Evolutionary conservation across 2,113 vertebrate species (phyloP).

Genomic region (Nibea albiflora): DNA sequence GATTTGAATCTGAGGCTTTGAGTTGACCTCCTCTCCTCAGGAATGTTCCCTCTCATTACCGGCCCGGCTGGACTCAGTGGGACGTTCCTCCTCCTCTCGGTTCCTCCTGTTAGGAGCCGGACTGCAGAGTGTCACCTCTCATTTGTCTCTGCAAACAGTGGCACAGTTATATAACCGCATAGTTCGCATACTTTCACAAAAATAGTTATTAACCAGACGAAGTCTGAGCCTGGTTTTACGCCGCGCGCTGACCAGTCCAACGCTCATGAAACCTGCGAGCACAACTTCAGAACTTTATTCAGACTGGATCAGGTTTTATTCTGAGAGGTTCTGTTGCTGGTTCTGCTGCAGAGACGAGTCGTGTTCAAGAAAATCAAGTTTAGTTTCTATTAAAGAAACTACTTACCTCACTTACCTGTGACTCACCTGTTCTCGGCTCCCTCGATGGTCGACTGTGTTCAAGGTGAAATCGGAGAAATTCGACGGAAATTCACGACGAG

Average conservation of each 20-base stretch:
- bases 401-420: too few species aligned
- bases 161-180: constrained; percentile 64
- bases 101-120: constrained; percentile 6
- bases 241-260: constrained; percentile 4
- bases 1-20: background rate
- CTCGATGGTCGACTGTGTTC: too few species aligned
- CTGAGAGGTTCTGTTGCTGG: too few species aligned
- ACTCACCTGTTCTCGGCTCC: too few species aligned
- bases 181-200: constrained; percentile 28
- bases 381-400: too few species aligned
- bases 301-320: too few species aligned
- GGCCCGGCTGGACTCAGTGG: constrained; percentile 27
- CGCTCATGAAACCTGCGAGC: background rate
- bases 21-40: background rate
- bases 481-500: too few species aligned
- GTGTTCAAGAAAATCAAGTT: too few species aligned
- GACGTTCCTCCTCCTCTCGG: constrained; percentile 31
- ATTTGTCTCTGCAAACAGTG: constrained; percentile 69
- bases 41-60: constrained; percentile 38
- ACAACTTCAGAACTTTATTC: too few species aligned
- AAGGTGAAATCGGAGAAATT: too few species aligned
- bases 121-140: constrained; percentile 55
- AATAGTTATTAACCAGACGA: background rate
- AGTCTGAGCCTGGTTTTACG: background rate
- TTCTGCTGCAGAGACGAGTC: too few species aligned